Evolutionary conservation across 2,888 invertebrate species (phyloP).

Genomic region (Cerceris rybyensis): DNA sequence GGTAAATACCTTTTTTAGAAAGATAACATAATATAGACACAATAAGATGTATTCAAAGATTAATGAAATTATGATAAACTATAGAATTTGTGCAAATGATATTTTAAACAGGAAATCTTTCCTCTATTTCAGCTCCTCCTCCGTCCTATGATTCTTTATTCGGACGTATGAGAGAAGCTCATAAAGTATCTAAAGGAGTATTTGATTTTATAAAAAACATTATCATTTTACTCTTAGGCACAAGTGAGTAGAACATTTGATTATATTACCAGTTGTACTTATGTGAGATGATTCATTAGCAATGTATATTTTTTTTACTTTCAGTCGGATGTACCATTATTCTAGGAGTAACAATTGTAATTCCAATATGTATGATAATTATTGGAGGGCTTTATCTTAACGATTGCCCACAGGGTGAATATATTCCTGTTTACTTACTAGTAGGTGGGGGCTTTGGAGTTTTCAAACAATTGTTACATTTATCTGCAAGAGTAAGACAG

Average conservation of each 20-base stretch:
- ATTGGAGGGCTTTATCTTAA: constrained; percentile 86
- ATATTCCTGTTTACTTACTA: constrained; percentile 87
- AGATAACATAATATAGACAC: constrained; percentile 17
- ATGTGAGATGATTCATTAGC: neutral
- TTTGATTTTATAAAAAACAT: constrained; percentile 86
- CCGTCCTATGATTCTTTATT: constrained; percentile 87
- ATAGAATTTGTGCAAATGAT: neutral
- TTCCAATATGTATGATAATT: constrained; percentile 87
- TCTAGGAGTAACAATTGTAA: constrained; percentile 85
- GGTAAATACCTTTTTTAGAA: constrained; percentile 77
- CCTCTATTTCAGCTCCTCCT: constrained; percentile 83
- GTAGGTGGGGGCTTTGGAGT: constrained; percentile 87
- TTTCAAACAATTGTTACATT: constrained; percentile 85
- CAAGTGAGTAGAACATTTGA: constrained; percentile 82
- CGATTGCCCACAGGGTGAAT: constrained; percentile 86
- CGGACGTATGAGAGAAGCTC: constrained; percentile 85
- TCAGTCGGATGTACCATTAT: constrained; percentile 87
- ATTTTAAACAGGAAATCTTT: neutral
- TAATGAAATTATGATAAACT: neutral
- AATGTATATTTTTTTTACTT: constrained; percentile 49
- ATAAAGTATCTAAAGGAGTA: constrained; percentile 84
- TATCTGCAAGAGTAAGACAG: constrained; percentile 84
- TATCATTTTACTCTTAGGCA: constrained; percentile 84
- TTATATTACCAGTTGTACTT: neutral
- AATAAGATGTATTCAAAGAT: neutral